Evolutionary conservation across 2,888 invertebrate genomes (phyloP).

Genomic region (Carabus problematicus): DNA sequence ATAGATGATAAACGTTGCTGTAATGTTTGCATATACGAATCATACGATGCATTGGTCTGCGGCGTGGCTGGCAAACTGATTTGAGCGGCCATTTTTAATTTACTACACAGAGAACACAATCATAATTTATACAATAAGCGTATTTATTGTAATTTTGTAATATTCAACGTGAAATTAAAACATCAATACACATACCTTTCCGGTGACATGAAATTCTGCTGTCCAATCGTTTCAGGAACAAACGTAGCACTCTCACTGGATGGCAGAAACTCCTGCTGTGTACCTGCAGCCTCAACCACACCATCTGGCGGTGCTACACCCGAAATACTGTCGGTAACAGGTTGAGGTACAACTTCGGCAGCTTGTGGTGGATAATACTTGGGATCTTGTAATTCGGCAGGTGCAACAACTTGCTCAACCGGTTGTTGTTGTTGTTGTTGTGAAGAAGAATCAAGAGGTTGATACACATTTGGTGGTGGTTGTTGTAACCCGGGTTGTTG

Average conservation of each 20-base stretch:
- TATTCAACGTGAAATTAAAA: background rate
- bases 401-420: conserved; percentile 4
- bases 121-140: conserved; percentile 40
- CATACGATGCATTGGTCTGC: conserved; percentile 70
- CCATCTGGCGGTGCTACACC: background rate
- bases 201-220: conserved; percentile 28
- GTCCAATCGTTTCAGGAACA: conserved; percentile 6
- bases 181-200: conserved; percentile 20
- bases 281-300: conserved; percentile 35
- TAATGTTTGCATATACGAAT: conserved; percentile 72
- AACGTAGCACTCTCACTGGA: conserved; percentile 16
- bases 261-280: conserved; percentile 43
- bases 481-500: background rate
- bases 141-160: background rate
- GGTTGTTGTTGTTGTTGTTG: background rate
- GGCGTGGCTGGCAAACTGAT: conserved; percentile 70
- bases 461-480: background rate
- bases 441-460: background rate
- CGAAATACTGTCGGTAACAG: background rate
- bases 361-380: conserved; percentile 11
- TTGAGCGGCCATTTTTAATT: conserved; percentile 56
- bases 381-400: background rate
- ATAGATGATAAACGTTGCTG: conserved; percentile 74
- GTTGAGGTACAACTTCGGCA: background rate
- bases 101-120: conserved; percentile 29